phyloP scores from a whole-genome alignment of 2,797 vertebrate genomes.

The Tokudaia tokunoshimensis region DNA sequence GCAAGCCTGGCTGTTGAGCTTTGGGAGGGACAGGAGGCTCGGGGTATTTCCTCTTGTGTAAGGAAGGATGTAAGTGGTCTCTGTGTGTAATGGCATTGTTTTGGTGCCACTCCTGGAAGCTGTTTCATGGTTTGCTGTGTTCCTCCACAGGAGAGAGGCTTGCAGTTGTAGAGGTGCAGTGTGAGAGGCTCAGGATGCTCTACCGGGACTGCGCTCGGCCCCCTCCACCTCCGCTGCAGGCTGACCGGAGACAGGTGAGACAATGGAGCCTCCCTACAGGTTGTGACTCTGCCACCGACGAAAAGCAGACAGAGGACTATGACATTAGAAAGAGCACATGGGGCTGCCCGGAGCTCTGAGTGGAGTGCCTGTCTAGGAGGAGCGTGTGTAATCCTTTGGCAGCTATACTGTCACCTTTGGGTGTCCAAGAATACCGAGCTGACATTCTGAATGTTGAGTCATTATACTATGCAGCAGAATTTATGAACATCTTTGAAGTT shows the following conservation, averaged over 20 bases:
- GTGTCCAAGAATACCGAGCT: neutral
- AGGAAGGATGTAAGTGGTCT: neutral
- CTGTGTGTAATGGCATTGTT: neutral
- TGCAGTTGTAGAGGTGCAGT: slow-evolving; percentile 96
- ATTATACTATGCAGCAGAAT: neutral
- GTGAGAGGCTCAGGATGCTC: slow-evolving; percentile 97
- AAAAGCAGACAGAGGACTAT: rapidly evolving
- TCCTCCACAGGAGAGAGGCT: slow-evolving; percentile 94
- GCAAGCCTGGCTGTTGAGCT: neutral
- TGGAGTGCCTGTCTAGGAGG: neutral
- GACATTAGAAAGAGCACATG: neutral
- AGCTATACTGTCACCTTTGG: neutral
- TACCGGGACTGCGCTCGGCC: slow-evolving; percentile 98
- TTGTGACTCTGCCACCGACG: rapidly evolving
- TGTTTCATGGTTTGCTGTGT: neutral
- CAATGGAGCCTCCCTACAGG: rapidly evolving
- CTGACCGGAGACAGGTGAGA: slow-evolving; percentile 96
- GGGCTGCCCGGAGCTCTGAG: neutral
- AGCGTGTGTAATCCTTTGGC: neutral
- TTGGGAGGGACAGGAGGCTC: neutral
- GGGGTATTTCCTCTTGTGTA: neutral
- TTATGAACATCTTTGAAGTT: neutral
- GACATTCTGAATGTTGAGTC: neutral
- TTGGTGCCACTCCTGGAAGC: neutral
- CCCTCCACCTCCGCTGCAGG: slow-evolving; percentile 96